These are phyloP conservation scores for Daphoenositta chrysoptera DNA, from an alignment of 2,113 vertebrate species.

Conservation along the genomic window DNA sequence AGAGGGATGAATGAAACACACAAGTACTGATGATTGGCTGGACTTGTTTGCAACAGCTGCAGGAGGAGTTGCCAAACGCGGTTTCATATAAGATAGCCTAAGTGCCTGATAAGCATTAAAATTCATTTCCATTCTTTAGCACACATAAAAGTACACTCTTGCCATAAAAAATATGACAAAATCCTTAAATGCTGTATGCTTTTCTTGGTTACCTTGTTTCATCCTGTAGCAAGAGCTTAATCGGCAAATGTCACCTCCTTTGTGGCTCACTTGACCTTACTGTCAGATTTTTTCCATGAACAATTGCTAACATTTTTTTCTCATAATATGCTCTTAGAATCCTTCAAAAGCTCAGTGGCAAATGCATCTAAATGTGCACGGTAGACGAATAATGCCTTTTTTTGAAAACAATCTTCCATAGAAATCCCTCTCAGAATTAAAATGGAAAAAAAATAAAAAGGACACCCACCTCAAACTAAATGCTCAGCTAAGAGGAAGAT, in stretches of 20 bases:
- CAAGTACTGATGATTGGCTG: constrained; percentile 62
- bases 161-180: constrained; percentile 3
- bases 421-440: neutral
- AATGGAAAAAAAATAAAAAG: neutral
- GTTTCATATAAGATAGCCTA: constrained; percentile 52
- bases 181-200: neutral
- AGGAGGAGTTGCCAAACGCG: constrained; percentile 53
- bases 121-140: constrained; percentile 54
- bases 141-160: neutral
- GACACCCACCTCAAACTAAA: neutral
- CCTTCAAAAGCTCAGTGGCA: neutral
- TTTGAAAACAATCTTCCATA: neutral
- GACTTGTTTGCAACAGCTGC: constrained; percentile 67
- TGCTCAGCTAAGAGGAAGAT: neutral
- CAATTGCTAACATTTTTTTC: neutral
- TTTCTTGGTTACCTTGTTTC: constrained; percentile 12
- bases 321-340: neutral
- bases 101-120: constrained; percentile 48
- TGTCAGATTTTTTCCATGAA: neutral
- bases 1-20: constrained; percentile 53
- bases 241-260: neutral
- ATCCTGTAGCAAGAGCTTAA: neutral
- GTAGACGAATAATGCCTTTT: neutral
- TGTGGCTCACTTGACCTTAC: neutral
- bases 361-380: neutral